Conservation (phyloP, 2,797 vertebrate genomes). For the Gymnoscopelus braueri region DNA sequence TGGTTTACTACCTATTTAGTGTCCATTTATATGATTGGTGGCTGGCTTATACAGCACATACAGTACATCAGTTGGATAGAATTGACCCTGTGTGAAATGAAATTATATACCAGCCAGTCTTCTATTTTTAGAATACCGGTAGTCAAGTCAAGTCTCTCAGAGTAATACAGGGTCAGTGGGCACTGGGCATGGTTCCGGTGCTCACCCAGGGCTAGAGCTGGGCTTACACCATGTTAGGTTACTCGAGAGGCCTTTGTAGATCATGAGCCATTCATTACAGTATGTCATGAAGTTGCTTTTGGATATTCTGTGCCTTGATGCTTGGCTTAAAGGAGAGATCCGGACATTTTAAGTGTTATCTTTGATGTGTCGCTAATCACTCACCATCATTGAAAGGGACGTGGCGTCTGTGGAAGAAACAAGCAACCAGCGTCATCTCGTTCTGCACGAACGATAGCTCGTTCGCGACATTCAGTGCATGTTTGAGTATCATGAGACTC, state of each 20-base stretch:
- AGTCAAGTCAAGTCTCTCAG: not conserved
- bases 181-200: not conserved
- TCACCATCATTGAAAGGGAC: too few relatives aligned
- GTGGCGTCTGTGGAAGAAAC: too few relatives aligned
- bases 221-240: conserved; percentile 9
- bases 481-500: too few relatives aligned
- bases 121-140: conserved; percentile 62
- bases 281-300: conserved; percentile 9
- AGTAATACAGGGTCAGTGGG: conserved; percentile 8
- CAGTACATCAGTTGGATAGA: conserved; percentile 33
- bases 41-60: conserved; percentile 7
- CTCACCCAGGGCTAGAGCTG: conserved; percentile 11
- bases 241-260: conserved; percentile 1
- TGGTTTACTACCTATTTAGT: too few relatives aligned
- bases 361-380: too few relatives aligned
- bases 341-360: too few relatives aligned
- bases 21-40: not conserved
- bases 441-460: too few relatives aligned
- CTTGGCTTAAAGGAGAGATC: too few relatives aligned
- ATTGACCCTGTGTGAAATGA: conserved; percentile 56
- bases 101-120: conserved; percentile 34
- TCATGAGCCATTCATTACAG: not conserved
- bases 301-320: not conserved
- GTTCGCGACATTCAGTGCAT: too few relatives aligned
- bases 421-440: too few relatives aligned